Evolutionary conservation across 2,888 invertebrate genomes (phyloP).

Genomic region (Plagiodera versicolora): DNA sequence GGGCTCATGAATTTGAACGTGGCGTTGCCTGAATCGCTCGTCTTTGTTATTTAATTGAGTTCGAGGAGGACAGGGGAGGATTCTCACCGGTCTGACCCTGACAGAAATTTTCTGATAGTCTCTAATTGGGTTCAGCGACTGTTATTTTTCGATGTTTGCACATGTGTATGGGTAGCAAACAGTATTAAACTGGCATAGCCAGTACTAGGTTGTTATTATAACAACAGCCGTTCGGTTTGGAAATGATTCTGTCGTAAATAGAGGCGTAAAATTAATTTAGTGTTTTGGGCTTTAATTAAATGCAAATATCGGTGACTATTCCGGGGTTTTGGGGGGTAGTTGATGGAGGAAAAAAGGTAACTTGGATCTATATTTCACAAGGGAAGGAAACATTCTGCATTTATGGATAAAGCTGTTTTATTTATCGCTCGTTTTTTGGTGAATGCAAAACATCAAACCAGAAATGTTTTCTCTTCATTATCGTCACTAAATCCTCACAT

Average conservation of each 20-base stretch:
- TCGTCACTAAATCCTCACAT: neutral
- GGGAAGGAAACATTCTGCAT: neutral
- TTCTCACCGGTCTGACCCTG: too few relatives aligned
- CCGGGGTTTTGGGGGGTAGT: slow-evolving; percentile 23
- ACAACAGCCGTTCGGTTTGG: slow-evolving; percentile 28
- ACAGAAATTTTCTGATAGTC: too few relatives aligned
- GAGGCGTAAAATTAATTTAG: slow-evolving; percentile 39
- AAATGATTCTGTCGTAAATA: slow-evolving; percentile 41
- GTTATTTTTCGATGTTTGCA: slow-evolving; percentile 28
- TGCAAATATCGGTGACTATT: slow-evolving; percentile 38
- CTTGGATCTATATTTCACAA: slow-evolving; percentile 15
- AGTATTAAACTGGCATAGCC: slow-evolving; percentile 40
- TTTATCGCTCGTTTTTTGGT: neutral
- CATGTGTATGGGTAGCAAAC: slow-evolving; percentile 29
- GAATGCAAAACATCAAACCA: too few relatives aligned
- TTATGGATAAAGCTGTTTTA: neutral
- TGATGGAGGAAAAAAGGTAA: slow-evolving; percentile 11
- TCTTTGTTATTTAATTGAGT: neutral
- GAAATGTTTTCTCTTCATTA: neutral
- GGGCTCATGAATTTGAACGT: slow-evolving; percentile 1
- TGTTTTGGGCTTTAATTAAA: slow-evolving; percentile 39
- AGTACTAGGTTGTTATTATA: slow-evolving; percentile 31
- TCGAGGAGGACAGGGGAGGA: neutral
- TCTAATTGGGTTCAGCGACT: slow-evolving; percentile 16
- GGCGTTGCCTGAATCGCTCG: neutral